A percentile compares a stretch with the other conserved stretches of the same genome.
Conservation (phyloP, 2,888 invertebrate species). For the Ligdia adustata region DNA sequence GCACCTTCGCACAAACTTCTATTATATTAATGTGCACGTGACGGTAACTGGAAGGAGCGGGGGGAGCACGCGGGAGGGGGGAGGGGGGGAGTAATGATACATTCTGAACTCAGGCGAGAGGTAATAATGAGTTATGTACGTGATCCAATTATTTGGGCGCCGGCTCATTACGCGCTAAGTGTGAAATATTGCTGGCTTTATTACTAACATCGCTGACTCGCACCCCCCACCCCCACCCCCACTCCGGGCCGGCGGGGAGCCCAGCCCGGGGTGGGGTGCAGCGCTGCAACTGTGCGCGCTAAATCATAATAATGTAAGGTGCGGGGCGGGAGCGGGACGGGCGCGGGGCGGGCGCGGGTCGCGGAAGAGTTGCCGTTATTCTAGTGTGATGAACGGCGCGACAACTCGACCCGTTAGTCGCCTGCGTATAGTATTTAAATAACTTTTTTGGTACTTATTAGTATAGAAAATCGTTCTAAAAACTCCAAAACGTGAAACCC, state of each 20-base stretch:
- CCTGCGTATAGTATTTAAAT: conserved; percentile 11
- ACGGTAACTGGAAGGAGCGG: conserved; percentile 27
- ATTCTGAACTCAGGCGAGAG: conserved; percentile 80
- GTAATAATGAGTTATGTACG: conserved; percentile 85
- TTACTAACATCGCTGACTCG: conserved; percentile 74
- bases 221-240: conserved; percentile 24
- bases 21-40: conserved; percentile 44
- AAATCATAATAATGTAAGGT: conserved; percentile 81
- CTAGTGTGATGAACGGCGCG: conserved; percentile 33
- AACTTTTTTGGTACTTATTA: not conserved
- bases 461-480: no score
- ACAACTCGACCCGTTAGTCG: conserved; percentile 39
- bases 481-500: no score
- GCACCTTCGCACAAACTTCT: conserved; percentile 46
- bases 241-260: conserved; percentile 1
- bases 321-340: conserved; percentile 58
- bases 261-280: conserved; percentile 53
- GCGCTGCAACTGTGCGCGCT: conserved; percentile 74
- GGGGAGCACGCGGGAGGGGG: conserved; percentile 23
- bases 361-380: conserved; percentile 39
- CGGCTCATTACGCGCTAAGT: conserved; percentile 84
- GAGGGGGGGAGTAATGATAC: conserved; percentile 70
- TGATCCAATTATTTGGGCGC: conserved; percentile 85
- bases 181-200: conserved; percentile 84
- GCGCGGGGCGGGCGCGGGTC: no score